Conservation (phyloP, 2,797 vertebrate species). For the Gymnopithys bicolor region DNA sequence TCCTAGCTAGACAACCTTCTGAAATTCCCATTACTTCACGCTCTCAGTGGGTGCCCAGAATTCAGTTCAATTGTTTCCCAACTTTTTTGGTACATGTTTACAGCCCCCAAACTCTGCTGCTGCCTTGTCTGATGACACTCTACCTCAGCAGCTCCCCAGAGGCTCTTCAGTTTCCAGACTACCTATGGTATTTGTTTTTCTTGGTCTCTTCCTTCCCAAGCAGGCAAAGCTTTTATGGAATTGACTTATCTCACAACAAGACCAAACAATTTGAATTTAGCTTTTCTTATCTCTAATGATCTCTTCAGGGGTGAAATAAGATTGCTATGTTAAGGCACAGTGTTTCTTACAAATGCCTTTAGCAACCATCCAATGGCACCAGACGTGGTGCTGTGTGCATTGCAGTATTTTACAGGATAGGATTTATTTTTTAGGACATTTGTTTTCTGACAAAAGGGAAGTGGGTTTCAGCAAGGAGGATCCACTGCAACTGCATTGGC, state of each 20-base stretch:
- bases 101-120: not conserved
- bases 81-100: not conserved
- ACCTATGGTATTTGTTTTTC: slow-evolving; percentile 36
- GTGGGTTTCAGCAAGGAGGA: not conserved
- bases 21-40: slow-evolving; percentile 24
- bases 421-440: not conserved
- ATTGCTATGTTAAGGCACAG: not conserved
- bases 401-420: not conserved
- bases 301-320: not conserved
- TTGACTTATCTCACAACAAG: not conserved
- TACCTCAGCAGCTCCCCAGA: not conserved
- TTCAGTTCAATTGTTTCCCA: slow-evolving; percentile 17
- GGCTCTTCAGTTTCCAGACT: slow-evolving; percentile 8
- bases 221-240: not conserved
- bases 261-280: not conserved
- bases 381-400: not conserved
- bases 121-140: not conserved
- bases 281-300: not conserved
- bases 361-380: not conserved
- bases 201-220: not conserved
- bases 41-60: not conserved
- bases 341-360: not conserved
- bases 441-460: not conserved
- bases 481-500: not conserved
- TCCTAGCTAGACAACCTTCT: slow-evolving; percentile 15